Conservation (phyloP, 2,888 invertebrate genomes). For the Sympetrum striolatum region DNA sequence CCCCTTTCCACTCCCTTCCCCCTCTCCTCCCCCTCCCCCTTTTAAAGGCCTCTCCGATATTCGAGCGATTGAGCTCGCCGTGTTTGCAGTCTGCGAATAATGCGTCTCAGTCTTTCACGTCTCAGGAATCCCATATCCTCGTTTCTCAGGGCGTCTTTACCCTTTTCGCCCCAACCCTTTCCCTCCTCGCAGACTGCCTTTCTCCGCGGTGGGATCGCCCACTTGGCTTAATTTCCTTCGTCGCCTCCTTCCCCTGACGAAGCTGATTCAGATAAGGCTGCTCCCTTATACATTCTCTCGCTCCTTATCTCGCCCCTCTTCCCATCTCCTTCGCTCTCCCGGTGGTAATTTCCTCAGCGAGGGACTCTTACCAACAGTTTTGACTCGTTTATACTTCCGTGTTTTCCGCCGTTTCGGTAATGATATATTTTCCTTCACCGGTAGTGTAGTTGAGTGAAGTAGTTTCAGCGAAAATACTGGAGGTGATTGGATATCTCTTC, state of each 20-base stretch:
- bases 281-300: neutral
- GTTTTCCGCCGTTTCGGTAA: too few species aligned
- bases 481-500: too few species aligned
- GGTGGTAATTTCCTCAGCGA: too few species aligned
- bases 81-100: constrained; percentile 14
- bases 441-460: too few species aligned
- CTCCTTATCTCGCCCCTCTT: neutral
- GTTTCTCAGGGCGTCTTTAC: neutral
- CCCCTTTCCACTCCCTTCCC: neutral
- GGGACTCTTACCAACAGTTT: too few species aligned
- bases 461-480: too few species aligned
- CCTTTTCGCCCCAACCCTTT: neutral
- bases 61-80: neutral
- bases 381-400: too few species aligned
- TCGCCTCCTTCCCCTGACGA: neutral
- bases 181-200: neutral
- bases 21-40: neutral
- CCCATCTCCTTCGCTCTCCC: neutral
- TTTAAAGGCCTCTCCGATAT: neutral
- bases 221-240: neutral
- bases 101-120: neutral
- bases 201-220: neutral
- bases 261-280: neutral
- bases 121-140: neutral
- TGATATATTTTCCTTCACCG: too few species aligned